Evolutionary conservation across 1,140 invertebrate species (phyloP).

Genomic region (Drosophila baimaii): DNA sequence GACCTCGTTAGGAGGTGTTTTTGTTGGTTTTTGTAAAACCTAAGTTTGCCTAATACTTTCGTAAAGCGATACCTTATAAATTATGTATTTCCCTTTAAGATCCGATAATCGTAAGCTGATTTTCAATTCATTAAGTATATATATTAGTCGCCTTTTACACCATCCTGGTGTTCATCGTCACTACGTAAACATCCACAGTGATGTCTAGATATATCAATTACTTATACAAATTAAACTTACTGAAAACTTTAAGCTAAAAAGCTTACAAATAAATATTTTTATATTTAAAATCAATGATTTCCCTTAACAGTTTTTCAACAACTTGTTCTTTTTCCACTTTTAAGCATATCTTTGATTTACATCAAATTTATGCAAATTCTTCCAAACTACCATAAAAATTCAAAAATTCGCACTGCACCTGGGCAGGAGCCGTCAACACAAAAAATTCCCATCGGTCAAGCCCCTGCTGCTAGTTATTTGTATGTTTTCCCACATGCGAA

Average conservation of each 20-base stretch:
- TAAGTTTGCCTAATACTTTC: too few relatives aligned
- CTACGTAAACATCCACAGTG: too few relatives aligned
- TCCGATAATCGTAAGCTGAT: too few relatives aligned
- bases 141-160: too few relatives aligned
- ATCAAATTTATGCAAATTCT: constrained; percentile 10
- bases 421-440: neutral
- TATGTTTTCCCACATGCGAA: constrained; percentile 10
- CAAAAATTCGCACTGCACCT: constrained; percentile 29
- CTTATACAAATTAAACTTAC: neutral
- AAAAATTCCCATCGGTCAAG: neutral
- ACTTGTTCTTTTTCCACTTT: neutral
- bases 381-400: neutral
- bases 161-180: too few relatives aligned
- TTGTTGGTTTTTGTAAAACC: too few relatives aligned
- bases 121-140: too few relatives aligned
- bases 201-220: neutral
- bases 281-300: too few relatives aligned
- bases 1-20: too few relatives aligned
- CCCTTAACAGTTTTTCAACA: neutral
- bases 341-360: constrained; percentile 4
- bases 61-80: too few relatives aligned
- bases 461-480: constrained; percentile 11
- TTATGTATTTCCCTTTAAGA: too few relatives aligned
- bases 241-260: too few relatives aligned
- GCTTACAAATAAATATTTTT: neutral